Evolutionary conservation across 2,888 invertebrate species (phyloP).

Genomic region (Halictus ligatus): DNA sequence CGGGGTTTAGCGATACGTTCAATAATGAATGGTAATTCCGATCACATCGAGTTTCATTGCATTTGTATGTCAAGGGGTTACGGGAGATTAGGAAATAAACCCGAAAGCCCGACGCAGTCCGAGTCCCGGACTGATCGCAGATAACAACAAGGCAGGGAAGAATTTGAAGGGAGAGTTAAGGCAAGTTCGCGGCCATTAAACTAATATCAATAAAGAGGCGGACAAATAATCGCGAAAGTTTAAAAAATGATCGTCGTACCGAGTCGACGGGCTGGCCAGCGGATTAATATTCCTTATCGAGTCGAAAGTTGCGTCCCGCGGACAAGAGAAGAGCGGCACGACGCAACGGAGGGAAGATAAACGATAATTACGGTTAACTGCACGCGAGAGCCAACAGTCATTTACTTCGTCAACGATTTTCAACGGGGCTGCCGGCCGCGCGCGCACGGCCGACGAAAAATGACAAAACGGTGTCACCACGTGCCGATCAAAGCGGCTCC

Average conservation of each 20-base stretch:
- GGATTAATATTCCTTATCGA: constrained; percentile 56
- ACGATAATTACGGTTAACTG: constrained; percentile 54
- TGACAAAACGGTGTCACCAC: neutral
- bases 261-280: neutral
- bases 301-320: constrained; percentile 32
- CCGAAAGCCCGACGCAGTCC: neutral
- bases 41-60: neutral
- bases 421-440: neutral
- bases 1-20: neutral
- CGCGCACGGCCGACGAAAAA: constrained; percentile 1
- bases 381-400: constrained; percentile 39
- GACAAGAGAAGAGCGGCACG: neutral
- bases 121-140: neutral
- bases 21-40: neutral
- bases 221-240: constrained; percentile 50
- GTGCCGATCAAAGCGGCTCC: neutral
- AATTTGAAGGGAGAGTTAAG: constrained; percentile 43
- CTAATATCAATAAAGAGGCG: constrained; percentile 48
- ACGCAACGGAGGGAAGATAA: constrained; percentile 43
- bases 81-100: neutral
- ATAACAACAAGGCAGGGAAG: constrained; percentile 25
- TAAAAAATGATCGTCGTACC: constrained; percentile 37
- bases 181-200: constrained; percentile 46
- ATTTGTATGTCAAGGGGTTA: neutral
- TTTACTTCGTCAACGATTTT: constrained; percentile 46